A percentile compares a stretch with the other conserved stretches of the same genome.
phyloP scores from a whole-genome alignment of 2,888 invertebrate species.

The Agrotis segetum region DNA sequence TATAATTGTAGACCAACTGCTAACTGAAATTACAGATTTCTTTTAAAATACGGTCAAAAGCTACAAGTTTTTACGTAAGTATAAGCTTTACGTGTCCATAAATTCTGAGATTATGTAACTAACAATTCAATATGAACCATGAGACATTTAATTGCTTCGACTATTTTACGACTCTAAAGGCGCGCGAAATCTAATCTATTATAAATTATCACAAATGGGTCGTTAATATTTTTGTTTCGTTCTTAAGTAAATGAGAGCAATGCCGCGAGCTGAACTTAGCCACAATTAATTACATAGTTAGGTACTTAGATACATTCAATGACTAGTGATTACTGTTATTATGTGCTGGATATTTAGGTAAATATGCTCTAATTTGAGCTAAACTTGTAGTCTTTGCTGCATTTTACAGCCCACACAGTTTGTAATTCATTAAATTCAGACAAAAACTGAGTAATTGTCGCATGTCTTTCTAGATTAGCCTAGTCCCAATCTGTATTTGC shows the following conservation, averaged over 20 bases:
- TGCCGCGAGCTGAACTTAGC: conserved; percentile 40
- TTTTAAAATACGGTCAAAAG: too few species aligned
- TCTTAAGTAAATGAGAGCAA: conserved; percentile 40
- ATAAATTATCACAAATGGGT: conserved; percentile 47
- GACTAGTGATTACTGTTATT: conserved; percentile 48
- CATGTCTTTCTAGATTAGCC: background rate
- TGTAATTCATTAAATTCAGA: background rate
- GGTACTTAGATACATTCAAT: conserved; percentile 32
- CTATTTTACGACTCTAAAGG: conserved; percentile 39
- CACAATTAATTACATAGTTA: conserved; percentile 32
- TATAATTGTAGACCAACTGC: too few species aligned
- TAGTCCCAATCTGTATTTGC: background rate
- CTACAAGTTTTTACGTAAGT: too few species aligned
- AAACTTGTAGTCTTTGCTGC: background rate
- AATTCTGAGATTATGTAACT: background rate
- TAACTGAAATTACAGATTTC: too few species aligned
- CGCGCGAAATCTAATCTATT: conserved; percentile 49
- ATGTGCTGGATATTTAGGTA: conserved; percentile 20
- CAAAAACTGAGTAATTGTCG: background rate
- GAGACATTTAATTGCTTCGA: conserved; percentile 25
- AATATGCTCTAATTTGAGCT: conserved; percentile 33
- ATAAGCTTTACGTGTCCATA: background rate
- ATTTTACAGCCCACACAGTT: background rate
- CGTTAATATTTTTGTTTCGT: conserved; percentile 49
- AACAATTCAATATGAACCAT: conserved; percentile 17